Conservation (phyloP, 2,888 invertebrate species). For the Drosophila mercatorum region DNA sequence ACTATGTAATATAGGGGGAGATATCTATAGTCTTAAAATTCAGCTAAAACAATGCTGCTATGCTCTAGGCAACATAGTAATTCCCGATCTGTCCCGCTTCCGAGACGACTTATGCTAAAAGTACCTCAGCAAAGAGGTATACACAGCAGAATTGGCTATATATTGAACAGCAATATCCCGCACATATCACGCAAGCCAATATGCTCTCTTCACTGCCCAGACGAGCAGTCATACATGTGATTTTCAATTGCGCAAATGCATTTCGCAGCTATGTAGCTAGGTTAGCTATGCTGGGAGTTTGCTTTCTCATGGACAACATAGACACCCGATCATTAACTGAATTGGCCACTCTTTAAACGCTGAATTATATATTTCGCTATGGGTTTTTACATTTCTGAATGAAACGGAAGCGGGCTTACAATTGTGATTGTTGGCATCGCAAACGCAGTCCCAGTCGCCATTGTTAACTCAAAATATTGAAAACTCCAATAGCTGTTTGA, state of each 20-base stretch:
- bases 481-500: slow-evolving; percentile 36
- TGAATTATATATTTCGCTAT: slow-evolving; percentile 13
- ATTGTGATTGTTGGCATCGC: slow-evolving; percentile 29
- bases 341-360: background rate
- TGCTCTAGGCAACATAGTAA: too few species aligned
- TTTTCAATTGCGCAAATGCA: slow-evolving; percentile 7
- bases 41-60: too few species aligned
- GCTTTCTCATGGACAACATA: slow-evolving; percentile 1
- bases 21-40: too few species aligned
- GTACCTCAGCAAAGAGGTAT: too few species aligned
- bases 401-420: slow-evolving; percentile 68
- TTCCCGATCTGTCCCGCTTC: too few species aligned
- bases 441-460: slow-evolving; percentile 36
- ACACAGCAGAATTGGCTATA: too few species aligned
- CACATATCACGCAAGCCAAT: background rate
- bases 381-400: slow-evolving; percentile 18
- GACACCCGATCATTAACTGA: slow-evolving; percentile 8
- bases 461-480: slow-evolving; percentile 55
- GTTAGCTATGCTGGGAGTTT: background rate
- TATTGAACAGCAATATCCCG: background rate
- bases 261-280: background rate
- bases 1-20: too few species aligned
- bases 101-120: too few species aligned
- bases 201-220: background rate
- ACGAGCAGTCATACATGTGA: background rate